phyloP scores from a whole-genome alignment of 2,888 invertebrate species.

The Chloroclysta siterata region DNA sequence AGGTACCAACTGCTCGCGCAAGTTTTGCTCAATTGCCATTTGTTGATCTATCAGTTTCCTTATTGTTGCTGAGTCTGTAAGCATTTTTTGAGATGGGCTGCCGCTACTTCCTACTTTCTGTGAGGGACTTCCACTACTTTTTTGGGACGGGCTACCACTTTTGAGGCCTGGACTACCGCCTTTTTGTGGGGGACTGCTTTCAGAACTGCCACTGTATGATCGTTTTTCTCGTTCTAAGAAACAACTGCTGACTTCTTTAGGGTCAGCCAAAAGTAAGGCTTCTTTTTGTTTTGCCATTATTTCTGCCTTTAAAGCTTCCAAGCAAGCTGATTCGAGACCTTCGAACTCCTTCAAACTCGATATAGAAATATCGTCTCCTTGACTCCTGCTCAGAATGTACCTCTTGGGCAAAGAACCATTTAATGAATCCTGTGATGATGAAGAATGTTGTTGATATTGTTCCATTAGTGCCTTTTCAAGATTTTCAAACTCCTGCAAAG shows the following conservation, averaged over 20 bases:
- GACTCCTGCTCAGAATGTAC: constrained; percentile 88
- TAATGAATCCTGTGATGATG: constrained; percentile 94
- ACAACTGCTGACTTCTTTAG: constrained; percentile 76
- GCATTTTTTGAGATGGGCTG: constrained; percentile 76
- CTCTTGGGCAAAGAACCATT: constrained; percentile 92
- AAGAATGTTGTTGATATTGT: constrained; percentile 88
- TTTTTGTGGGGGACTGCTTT: constrained; percentile 85
- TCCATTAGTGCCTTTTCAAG: constrained; percentile 94
- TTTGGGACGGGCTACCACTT: constrained; percentile 78
- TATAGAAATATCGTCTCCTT: constrained; percentile 93
- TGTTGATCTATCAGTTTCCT: constrained; percentile 80
- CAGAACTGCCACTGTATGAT: constrained; percentile 85
- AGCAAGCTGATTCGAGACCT: constrained; percentile 94
- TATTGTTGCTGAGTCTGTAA: constrained; percentile 78
- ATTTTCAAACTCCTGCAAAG: constrained; percentile 97
- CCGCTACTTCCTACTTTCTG: constrained; percentile 77
- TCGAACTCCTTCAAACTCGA: constrained; percentile 97
- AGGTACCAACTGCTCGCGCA: constrained; percentile 68
- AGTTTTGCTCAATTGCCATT: constrained; percentile 74
- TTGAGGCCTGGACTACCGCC: constrained; percentile 76
- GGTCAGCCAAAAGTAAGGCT: constrained; percentile 87
- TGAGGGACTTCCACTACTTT: constrained; percentile 76
- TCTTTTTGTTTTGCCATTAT: constrained; percentile 94
- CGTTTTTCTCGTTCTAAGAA: constrained; percentile 81
- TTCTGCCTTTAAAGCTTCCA: constrained; percentile 93